phyloP scores from a whole-genome alignment of 2,113 vertebrate genomes.

The Anolis sagrei region DNA sequence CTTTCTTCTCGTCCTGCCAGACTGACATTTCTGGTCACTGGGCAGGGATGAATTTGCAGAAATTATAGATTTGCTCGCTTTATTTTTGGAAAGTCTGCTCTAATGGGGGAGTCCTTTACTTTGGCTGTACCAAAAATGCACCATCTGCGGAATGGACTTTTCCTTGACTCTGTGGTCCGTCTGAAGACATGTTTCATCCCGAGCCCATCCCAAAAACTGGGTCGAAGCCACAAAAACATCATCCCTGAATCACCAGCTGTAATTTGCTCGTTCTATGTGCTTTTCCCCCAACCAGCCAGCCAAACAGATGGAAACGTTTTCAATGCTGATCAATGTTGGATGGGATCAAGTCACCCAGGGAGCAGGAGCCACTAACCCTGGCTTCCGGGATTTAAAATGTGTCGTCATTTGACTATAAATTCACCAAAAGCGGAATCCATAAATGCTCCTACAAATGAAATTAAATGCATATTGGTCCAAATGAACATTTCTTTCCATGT shows the following conservation, averaged over 20 bases:
- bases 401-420: not conserved
- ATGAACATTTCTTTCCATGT: not conserved
- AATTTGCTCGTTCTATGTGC: conserved; percentile 51
- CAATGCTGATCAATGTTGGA: conserved; percentile 68
- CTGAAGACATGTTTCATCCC: conserved; percentile 4
- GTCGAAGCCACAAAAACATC: conserved; percentile 45
- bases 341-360: not conserved
- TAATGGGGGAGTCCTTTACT: not conserved
- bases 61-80: not conserved
- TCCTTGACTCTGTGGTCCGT: not conserved
- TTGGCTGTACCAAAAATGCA: not conserved
- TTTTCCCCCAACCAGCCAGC: conserved; percentile 31
- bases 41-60: not conserved
- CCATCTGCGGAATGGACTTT: not conserved
- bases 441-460: no score
- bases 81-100: not conserved
- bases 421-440: not conserved
- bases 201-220: conserved; percentile 17
- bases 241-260: conserved; percentile 42
- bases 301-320: conserved; percentile 73
- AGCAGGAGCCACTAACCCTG: not conserved
- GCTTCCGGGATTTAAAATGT: not conserved
- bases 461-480: not conserved
- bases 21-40: not conserved
- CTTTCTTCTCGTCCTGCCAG: not conserved